These are phyloP conservation scores for Phalloptychus januarius DNA, from an alignment of 2,797 vertebrate genomes.

Conservation along the genomic window DNA sequence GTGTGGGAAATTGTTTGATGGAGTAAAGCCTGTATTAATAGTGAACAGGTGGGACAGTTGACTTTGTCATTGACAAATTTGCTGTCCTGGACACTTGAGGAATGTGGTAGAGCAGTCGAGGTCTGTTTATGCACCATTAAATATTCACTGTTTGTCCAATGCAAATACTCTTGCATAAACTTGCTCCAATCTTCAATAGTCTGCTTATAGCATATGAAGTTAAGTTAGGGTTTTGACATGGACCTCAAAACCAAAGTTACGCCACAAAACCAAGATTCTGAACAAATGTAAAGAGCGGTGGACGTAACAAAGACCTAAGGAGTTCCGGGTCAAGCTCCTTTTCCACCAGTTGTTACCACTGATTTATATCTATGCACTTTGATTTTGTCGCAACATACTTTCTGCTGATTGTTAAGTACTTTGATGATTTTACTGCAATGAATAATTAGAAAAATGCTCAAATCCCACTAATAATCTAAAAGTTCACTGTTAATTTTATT, in stretches of 20 bases:
- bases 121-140: constrained; percentile 7
- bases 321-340: not conserved
- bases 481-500: not conserved
- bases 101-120: constrained; percentile 5
- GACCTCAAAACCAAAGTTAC: not conserved
- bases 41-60: constrained; percentile 62
- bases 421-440: not conserved
- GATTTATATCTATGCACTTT: not conserved
- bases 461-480: not conserved
- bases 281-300: not conserved
- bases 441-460: not conserved
- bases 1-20: constrained; percentile 71
- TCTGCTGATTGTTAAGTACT: not conserved
- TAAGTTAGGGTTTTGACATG: not conserved
- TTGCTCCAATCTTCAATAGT: not conserved
- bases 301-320: not conserved
- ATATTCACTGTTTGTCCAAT: constrained; percentile 5
- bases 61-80: constrained; percentile 58
- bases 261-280: not conserved
- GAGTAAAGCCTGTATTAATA: constrained; percentile 68
- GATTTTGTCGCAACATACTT: not conserved
- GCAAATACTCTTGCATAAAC: constrained; percentile 17
- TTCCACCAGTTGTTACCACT: not conserved
- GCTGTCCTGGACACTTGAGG: constrained; percentile 25
- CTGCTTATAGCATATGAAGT: not conserved